These are phyloP conservation scores for Coluber constrictor DNA, from an alignment of 2,797 vertebrate species.

Conservation along the genomic window DNA sequence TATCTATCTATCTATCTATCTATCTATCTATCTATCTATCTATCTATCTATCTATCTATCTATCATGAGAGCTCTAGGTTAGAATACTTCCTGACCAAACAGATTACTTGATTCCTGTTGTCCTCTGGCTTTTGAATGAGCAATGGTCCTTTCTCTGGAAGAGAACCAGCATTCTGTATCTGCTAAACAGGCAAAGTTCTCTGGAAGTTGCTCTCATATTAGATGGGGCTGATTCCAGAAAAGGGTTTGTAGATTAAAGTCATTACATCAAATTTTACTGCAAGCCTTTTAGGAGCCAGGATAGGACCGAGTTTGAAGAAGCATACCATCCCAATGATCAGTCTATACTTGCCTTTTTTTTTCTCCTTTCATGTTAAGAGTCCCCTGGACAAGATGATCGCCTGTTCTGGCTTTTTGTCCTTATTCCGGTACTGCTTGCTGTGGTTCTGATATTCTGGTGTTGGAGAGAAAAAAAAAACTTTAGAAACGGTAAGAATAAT, in stretches of 20 bases:
- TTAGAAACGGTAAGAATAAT: background rate
- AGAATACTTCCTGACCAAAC: too few species aligned
- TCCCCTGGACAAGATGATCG: fast-evolving
- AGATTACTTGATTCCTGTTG: background rate
- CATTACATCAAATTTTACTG: background rate
- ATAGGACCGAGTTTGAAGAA: background rate
- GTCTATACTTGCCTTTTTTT: background rate
- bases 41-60: too few species aligned
- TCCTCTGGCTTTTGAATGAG: too few species aligned
- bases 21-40: too few species aligned
- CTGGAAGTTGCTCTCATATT: background rate
- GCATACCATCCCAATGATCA: background rate
- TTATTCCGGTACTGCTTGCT: fast-evolving
- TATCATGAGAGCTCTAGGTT: too few species aligned
- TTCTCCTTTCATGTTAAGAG: background rate
- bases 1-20: too few species aligned
- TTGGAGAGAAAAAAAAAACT: background rate
- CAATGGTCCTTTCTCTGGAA: background rate
- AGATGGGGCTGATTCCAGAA: background rate
- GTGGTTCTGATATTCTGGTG: fast-evolving
- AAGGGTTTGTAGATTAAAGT: background rate
- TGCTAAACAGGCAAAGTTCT: background rate
- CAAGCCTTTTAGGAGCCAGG: background rate
- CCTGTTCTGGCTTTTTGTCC: fast-evolving
- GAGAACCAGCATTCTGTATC: background rate